These are phyloP conservation scores for Euphydryas editha DNA, from an alignment of 2,888 invertebrate species.

Conservation along the genomic window DNA sequence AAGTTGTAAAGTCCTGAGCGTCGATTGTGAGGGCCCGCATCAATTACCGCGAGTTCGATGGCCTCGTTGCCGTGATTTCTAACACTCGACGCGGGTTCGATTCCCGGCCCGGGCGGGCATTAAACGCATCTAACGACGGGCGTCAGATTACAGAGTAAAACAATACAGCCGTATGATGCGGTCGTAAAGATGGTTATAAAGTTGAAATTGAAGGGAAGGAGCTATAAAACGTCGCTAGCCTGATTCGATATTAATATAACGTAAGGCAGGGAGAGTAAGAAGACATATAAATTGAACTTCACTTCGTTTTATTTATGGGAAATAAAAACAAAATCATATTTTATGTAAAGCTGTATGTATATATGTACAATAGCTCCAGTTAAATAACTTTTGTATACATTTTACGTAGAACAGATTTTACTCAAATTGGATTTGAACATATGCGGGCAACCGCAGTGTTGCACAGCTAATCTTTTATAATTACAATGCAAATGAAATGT, in stretches of 20 bases:
- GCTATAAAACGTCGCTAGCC: neutral
- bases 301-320: neutral
- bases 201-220: conserved; percentile 8
- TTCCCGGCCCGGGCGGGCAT: conserved; percentile 24
- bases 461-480: too few relatives aligned
- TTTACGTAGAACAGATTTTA: too few relatives aligned
- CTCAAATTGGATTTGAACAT: too few relatives aligned
- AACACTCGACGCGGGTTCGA: conserved; percentile 25
- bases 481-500: too few relatives aligned
- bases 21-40: conserved; percentile 22
- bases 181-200: conserved; percentile 11
- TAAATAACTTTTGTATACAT: too few relatives aligned
- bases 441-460: too few relatives aligned
- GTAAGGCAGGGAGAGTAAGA: neutral
- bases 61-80: conserved; percentile 15
- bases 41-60: conserved; percentile 10
- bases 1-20: conserved; percentile 11
- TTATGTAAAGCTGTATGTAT: neutral
- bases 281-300: neutral
- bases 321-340: neutral
- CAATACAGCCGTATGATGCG: conserved; percentile 13
- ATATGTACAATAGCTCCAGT: neutral
- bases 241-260: conserved; percentile 6
- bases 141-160: conserved; percentile 14
- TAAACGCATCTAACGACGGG: conserved; percentile 18